These are phyloP conservation scores for Drosophila meridionalis DNA, from an alignment of 2,888 invertebrate species.

Conservation along the genomic window DNA sequence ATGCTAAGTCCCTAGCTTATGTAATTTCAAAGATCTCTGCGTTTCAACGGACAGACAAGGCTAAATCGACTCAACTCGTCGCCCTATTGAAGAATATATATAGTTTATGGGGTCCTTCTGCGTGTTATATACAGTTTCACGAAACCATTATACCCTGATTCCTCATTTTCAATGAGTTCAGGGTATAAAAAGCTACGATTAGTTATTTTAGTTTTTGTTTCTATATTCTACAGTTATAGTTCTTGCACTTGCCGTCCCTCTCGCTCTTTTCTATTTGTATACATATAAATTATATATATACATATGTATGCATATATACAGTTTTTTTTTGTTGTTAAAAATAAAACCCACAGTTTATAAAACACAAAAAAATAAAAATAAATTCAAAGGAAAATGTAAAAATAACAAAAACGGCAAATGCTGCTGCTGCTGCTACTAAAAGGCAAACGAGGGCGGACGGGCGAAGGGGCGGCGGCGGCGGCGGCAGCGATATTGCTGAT, in stretches of 20 bases:
- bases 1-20: no score
- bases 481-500: not conserved
- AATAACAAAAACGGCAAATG: constrained; percentile 73
- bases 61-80: no score
- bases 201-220: constrained; percentile 9
- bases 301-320: constrained; percentile 4
- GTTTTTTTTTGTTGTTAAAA: constrained; percentile 59
- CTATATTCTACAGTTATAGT: constrained; percentile 23
- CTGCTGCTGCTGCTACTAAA: constrained; percentile 50
- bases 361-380: constrained; percentile 68
- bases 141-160: no score
- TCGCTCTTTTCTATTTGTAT: constrained; percentile 53
- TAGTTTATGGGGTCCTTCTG: no score
- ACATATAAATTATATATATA: constrained; percentile 3
- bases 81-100: no score
- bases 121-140: no score
- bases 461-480: not conserved
- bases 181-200: constrained; percentile 15
- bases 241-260: constrained; percentile 15
- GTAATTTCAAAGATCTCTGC: no score
- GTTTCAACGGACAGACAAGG: no score
- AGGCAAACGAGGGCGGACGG: constrained; percentile 16
- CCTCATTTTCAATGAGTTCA: no score
- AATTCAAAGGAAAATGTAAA: constrained; percentile 78
- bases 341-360: constrained; percentile 79